Percentiles rank a stretch among this genome's conserved stretches.
Evolutionary conservation across 2,888 invertebrate genomes (phyloP).

Genomic region (Chrysolina americana): DNA sequence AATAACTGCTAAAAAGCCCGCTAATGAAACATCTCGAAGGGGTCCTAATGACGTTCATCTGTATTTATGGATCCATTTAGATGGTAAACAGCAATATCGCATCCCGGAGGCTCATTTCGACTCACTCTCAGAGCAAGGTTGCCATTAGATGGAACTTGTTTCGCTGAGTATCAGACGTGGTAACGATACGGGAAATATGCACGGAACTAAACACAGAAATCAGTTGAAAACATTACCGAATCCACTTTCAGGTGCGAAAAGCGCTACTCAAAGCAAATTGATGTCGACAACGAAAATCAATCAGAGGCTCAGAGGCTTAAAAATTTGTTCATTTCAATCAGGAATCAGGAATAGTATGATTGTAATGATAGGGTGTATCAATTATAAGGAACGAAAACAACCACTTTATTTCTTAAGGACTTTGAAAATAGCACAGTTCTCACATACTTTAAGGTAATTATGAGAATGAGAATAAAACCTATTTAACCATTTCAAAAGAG

Average conservation of each 20-base stretch:
- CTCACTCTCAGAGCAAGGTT: not conserved
- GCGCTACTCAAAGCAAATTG: no score
- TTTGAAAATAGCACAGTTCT: no score
- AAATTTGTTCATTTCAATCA: no score
- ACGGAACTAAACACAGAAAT: not conserved
- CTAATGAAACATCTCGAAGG: constrained; percentile 46
- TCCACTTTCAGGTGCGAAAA: not conserved
- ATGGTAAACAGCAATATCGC: constrained; percentile 43
- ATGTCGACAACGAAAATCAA: no score
- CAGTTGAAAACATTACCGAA: not conserved
- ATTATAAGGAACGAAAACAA: no score
- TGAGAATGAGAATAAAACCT: no score
- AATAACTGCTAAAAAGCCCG: constrained; percentile 37
- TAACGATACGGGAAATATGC: not conserved
- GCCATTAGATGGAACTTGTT: constrained; percentile 3
- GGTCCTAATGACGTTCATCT: constrained; percentile 43
- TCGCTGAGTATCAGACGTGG: not conserved
- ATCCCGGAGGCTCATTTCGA: constrained; percentile 11
- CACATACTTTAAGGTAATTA: no score
- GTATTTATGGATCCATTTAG: constrained; percentile 49
- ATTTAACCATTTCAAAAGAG: no score
- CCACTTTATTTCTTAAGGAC: no score
- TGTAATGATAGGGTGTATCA: no score
- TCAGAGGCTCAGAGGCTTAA: no score
- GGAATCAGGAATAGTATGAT: no score